Evolutionary conservation across 2,888 invertebrate species (phyloP), one percentile per base, ranked within the genome.

Genomic region (Polia nebulosa): DNA sequence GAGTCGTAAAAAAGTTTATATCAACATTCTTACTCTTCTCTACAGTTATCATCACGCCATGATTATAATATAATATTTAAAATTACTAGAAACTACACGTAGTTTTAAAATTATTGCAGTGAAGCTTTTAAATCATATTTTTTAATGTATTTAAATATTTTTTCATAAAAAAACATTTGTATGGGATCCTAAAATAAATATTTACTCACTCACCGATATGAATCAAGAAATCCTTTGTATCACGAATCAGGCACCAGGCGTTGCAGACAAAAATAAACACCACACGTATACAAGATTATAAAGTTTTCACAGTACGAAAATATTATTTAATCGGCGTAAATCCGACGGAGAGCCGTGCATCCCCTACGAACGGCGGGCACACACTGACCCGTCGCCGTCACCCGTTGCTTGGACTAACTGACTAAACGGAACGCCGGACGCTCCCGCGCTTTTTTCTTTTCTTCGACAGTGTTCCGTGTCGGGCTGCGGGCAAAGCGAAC

Each of bases 381-480:
- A 87, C 83, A 92, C 93, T 93, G 93, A 71, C 80, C 84, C 60
- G 64, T 45, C n/a, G n/a, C n/a, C n/a, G n/a, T n/a, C n/a, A n/a
- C n/a, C n/a, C 60, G 64, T 51, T 67, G 65, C 58, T 57, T 69
- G 61, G 73, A 51, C 56, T 51, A 68, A 60, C 70, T 69, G 70
- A n/a, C n/a, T n/a, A n/a, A n/a, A n/a, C n/a, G n/a, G n/a, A 73
- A 58, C 77, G 67, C 62, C 77, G 78, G 64, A 72, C 82, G 79
- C 70, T 78, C 59, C 83, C 78, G 81, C 83, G 79, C 83, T 86
- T 87, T 86, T 87, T 87, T 87, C 85, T 86, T 87, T 87, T 87
- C 85, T 83, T 83, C 85, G 83, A 86, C 87, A 87, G 87, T 88
- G 82, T 80, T 80, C 69, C 78, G 87, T 62, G 83, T 80, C 75